A percentile compares a stretch with the other conserved stretches of the same genome.
These are phyloP conservation scores for Euspilapteryx auroguttella DNA, from an alignment of 2,888 invertebrate genomes.

Conservation along the genomic window DNA sequence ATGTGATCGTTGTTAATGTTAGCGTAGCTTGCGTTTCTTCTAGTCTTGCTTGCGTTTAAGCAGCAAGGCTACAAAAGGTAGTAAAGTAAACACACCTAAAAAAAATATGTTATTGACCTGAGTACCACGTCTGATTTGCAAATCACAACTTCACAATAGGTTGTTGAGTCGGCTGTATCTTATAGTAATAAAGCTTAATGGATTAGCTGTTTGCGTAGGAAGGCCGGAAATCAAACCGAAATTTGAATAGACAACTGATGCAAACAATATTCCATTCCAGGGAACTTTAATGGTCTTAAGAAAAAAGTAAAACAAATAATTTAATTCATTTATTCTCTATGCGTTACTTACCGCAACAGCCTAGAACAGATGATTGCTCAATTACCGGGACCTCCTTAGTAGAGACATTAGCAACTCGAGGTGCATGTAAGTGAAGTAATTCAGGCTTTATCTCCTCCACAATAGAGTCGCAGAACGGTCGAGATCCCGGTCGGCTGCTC, in stretches of 20 bases:
- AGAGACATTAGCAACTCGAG: constrained; percentile 40
- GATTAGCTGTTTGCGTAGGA: background rate
- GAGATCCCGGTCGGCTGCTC: constrained; percentile 43
- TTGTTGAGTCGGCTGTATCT: background rate
- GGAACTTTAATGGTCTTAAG: no score
- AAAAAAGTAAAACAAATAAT: constrained; percentile 45
- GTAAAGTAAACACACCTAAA: no score
- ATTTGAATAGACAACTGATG: background rate
- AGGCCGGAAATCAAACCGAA: background rate
- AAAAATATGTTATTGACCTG: background rate
- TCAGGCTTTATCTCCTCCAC: no score
- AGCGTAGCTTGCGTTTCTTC: no score
- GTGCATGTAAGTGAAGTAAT: no score
- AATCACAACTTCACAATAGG: background rate
- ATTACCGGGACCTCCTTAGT: constrained; percentile 60
- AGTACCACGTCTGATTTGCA: background rate
- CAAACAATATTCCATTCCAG: no score
- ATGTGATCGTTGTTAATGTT: no score
- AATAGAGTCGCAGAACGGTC: no score
- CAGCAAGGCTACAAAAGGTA: no score
- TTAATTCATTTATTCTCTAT: constrained; percentile 52
- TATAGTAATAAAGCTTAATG: background rate
- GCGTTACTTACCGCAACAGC: constrained; percentile 51
- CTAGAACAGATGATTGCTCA: constrained; percentile 60
- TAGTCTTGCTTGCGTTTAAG: no score